Base-by-base conservation (phyloP, 2,797 vertebrate species). In the Jordanella pulchra region DNA sequence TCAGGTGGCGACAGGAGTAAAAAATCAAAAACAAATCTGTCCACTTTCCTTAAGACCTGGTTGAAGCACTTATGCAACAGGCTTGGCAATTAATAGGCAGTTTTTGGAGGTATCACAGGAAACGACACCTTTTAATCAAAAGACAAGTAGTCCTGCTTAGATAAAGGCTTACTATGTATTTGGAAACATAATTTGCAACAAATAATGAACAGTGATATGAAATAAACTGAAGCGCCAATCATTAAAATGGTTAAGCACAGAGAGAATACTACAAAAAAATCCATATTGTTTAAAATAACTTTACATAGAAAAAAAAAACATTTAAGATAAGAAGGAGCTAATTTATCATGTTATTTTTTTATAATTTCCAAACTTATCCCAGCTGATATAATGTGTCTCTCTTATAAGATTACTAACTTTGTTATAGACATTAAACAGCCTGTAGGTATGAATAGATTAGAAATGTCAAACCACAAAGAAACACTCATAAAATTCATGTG, bases 21-120 rank as follows among this genome's bases (percentile, higher is more conserved):
- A 18, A 35, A 67, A 48, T 10, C n/a, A 50, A 78, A 73, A 53
- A 74, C 50, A 65, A 78, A 68, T 61, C 58, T 35, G n/a, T 54
- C 58, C 56, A 79, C 30, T 63, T 72, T 61, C 69, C 74, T 51
- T 65, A 67, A 75, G 48, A 71, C 5, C 21, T 27, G 47, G 70
- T 48, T 18, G 60, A n/a, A 72, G 39, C 45, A 69, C 45, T 65
- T 64, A 35, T 30, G 73, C 45, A 72, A 75, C 54, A 51, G 28
- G 48, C 44, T 65, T 65, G 65, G 55, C 44, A 78, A 45, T 73
- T 63, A 32, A 69, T 14, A 1, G 14, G 60, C 58, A 15, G 47
- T 18, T 54, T 17, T 4, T 56, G 39, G 14, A 48, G 15, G 15
- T 39, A 21, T 63, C 25, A 72, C 45, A 72, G 65, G 68, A 65